These are phyloP conservation scores for Piaya cayana DNA, from an alignment of 2,113 vertebrate genomes.

Conservation along the genomic window DNA sequence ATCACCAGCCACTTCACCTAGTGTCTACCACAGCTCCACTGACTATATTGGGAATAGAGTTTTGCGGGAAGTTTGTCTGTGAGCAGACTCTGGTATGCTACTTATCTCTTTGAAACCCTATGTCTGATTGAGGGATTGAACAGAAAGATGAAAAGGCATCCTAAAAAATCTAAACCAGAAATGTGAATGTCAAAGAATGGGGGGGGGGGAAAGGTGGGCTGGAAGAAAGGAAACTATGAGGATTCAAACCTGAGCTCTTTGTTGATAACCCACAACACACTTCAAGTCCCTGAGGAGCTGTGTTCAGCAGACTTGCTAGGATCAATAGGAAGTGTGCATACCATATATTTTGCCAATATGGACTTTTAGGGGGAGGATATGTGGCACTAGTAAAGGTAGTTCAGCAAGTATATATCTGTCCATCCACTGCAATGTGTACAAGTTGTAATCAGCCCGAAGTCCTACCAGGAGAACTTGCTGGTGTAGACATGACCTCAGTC, in stretches of 20 bases:
- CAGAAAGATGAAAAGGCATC: neutral
- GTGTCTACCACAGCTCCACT: neutral
- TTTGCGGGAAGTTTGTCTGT: neutral
- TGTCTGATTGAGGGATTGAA: neutral
- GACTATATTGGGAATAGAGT: neutral
- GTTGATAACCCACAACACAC: neutral
- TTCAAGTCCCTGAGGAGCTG: neutral
- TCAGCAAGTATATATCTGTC: neutral
- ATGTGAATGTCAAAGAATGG: neutral
- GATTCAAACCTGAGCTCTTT: neutral
- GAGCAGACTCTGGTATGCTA: neutral
- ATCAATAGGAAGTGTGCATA: neutral
- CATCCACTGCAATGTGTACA: neutral
- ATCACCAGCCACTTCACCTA: neutral
- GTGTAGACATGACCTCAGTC: slow-evolving; percentile 53
- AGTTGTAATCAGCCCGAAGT: neutral
- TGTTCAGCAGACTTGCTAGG: neutral
- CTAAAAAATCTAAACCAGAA: neutral
- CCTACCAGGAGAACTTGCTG: slow-evolving; percentile 21
- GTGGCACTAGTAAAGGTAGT: neutral
- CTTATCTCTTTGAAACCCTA: neutral
- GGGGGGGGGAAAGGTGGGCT: neutral
- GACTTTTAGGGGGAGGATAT: neutral
- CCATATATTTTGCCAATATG: neutral
- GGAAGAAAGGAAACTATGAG: neutral